These are phyloP conservation scores for Araneus ventricosus DNA, from an alignment of 1,140 invertebrate genomes.

Conservation along the genomic window DNA sequence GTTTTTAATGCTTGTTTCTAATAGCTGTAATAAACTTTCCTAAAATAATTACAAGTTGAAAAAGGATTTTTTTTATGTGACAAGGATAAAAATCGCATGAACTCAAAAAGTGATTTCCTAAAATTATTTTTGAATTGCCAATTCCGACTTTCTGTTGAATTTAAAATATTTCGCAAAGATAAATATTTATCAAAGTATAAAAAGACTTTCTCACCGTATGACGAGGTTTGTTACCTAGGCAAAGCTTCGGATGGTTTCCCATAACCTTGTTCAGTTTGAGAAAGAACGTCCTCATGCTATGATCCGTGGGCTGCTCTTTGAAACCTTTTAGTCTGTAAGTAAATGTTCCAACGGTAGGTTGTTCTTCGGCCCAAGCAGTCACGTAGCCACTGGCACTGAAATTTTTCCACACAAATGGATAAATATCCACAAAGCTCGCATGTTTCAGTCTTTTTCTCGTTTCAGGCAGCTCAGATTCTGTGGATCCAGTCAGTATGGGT, in stretches of 20 bases:
- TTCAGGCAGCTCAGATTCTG: conserved; percentile 92
- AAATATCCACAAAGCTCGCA: conserved; percentile 87
- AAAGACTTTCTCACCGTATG: conserved; percentile 84
- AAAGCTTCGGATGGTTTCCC: conserved; percentile 82
- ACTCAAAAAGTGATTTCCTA: too few relatives aligned
- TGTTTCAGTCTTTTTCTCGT: conserved; percentile 87
- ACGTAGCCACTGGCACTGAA: conserved; percentile 86
- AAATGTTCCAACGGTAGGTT: conserved; percentile 89
- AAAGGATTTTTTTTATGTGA: too few relatives aligned
- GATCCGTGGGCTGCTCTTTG: conserved; percentile 90
- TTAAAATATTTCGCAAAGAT: neutral
- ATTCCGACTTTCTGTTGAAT: neutral
- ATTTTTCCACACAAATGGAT: conserved; percentile 91
- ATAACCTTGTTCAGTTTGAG: conserved; percentile 82
- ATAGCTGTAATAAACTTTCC: too few relatives aligned
- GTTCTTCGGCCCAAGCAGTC: conserved; percentile 92
- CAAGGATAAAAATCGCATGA: too few relatives aligned
- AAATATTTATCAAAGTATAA: neutral
- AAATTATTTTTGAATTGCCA: neutral
- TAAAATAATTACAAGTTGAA: too few relatives aligned
- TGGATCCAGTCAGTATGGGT: conserved; percentile 92
- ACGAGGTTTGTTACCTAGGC: conserved; percentile 88
- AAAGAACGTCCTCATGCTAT: conserved; percentile 93
- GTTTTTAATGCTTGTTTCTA: too few relatives aligned
- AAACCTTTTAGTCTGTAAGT: conserved; percentile 95